Percentiles rank a stretch among this genome's conserved stretches.
These are phyloP conservation scores for Nasonia vitripennis DNA, from an alignment of 1,140 invertebrate species.

Conservation along the genomic window DNA sequence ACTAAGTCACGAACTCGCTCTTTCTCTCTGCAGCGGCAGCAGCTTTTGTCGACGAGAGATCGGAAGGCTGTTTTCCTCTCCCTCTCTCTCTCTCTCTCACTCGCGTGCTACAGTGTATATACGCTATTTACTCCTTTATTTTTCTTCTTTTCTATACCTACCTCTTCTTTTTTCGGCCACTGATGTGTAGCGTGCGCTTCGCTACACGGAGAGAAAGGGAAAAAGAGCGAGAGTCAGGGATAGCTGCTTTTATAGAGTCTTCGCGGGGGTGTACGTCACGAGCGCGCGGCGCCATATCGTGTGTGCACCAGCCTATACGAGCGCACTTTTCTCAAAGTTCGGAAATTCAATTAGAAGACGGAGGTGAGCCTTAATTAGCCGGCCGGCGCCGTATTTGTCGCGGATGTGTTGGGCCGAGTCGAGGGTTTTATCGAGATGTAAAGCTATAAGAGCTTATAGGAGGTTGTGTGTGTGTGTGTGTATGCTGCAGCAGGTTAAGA, in stretches of 20 bases:
- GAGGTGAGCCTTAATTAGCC: slow-evolving; percentile 34
- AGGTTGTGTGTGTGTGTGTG: not conserved
- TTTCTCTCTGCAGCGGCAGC: not conserved
- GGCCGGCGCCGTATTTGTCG: slow-evolving; percentile 21
- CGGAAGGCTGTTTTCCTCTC: not conserved
- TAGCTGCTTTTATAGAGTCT: not conserved
- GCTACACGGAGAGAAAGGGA: not conserved
- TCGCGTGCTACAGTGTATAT: not conserved
- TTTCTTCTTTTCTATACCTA: slow-evolving; percentile 6
- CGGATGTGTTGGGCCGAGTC: not conserved
- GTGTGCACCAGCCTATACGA: not conserved
- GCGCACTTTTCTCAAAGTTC: slow-evolving; percentile 15
- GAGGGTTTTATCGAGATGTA: not conserved
- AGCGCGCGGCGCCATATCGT: not conserved
- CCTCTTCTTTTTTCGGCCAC: slow-evolving; percentile 5
- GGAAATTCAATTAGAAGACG: slow-evolving; percentile 39
- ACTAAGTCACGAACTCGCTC: slow-evolving; percentile 72
- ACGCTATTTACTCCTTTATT: slow-evolving; percentile 29
- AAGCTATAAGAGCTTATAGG: no score
- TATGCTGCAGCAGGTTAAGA: not conserved
- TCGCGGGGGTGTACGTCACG: slow-evolving; percentile 13
- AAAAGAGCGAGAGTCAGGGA: not conserved
- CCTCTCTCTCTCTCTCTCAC: not conserved
- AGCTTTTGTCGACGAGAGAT: slow-evolving; percentile 26
- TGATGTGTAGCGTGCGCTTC: not conserved